Evolutionary conservation across 2,888 invertebrate species (phyloP).

Genomic region (Penaeus monodon): DNA sequence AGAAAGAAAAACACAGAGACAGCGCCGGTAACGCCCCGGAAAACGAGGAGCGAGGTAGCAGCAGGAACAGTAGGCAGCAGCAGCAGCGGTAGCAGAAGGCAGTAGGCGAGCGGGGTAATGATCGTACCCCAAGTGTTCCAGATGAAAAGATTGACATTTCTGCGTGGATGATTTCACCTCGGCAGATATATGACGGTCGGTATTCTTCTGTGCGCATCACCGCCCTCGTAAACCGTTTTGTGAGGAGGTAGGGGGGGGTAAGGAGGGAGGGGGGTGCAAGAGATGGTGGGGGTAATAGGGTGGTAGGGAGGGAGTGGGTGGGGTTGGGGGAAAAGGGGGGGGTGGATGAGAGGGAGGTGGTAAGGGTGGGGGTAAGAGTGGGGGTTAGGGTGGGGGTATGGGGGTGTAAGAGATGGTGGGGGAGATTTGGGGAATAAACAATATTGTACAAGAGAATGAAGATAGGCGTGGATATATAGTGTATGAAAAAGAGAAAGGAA

Average conservation of each 20-base stretch:
- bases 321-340: not conserved
- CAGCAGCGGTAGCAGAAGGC: not conserved
- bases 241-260: not conserved
- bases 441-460: not conserved
- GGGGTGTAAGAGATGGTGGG: not conserved
- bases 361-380: not conserved
- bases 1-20: too few relatives aligned
- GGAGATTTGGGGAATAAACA: not conserved
- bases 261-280: too few relatives aligned
- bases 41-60: too few relatives aligned
- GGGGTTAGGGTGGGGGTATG: not conserved
- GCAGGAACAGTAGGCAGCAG: too few relatives aligned
- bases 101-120: not conserved
- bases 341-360: not conserved
- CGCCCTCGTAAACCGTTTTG: not conserved
- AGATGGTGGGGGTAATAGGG: not conserved
- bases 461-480: not conserved
- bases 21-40: too few relatives aligned
- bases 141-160: conserved; percentile 10
- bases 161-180: conserved; percentile 15
- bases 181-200: not conserved
- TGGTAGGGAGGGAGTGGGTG: not conserved
- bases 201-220: conserved; percentile 5
- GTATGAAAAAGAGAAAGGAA: not conserved
- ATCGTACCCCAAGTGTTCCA: not conserved